These are phyloP conservation scores for Pinctada fucata DNA, from an alignment of 2,888 invertebrate species.

Conservation along the genomic window DNA sequence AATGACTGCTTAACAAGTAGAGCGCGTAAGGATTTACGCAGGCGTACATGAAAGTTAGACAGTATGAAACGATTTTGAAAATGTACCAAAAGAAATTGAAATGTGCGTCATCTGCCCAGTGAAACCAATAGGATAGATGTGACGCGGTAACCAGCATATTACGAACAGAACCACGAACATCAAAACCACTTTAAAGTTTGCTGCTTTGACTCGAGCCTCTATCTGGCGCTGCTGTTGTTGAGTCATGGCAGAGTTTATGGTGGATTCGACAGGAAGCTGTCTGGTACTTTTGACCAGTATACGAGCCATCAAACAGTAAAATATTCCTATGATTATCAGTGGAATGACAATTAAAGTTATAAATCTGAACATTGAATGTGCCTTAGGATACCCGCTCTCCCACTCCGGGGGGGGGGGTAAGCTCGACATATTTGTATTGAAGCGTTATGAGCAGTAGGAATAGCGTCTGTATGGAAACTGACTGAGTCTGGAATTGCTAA, in stretches of 20 bases:
- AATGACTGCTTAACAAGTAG: constrained; percentile 94
- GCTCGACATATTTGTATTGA: too few species aligned
- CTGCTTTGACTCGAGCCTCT: constrained; percentile 75
- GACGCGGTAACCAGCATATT: constrained; percentile 77
- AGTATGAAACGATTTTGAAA: constrained; percentile 88
- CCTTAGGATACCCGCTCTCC: constrained; percentile 53
- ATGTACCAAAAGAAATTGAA: constrained; percentile 86
- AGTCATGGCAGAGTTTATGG: constrained; percentile 54
- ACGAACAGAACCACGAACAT: constrained; percentile 88
- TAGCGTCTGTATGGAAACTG: constrained; percentile 20
- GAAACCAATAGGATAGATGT: constrained; percentile 85
- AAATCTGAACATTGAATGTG: constrained; percentile 76
- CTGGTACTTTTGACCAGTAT: constrained; percentile 81
- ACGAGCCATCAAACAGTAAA: constrained; percentile 93
- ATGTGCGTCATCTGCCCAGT: constrained; percentile 81
- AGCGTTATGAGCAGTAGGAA: constrained; percentile 43
- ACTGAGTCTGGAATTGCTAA: constrained; percentile 87
- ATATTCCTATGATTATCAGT: constrained; percentile 88
- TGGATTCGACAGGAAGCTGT: constrained; percentile 70
- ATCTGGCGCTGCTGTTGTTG: constrained; percentile 72
- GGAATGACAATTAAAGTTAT: constrained; percentile 92
- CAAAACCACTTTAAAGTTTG: constrained; percentile 88
- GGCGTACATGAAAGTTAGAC: constrained; percentile 89
- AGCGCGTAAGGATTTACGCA: constrained; percentile 95
- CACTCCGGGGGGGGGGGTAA: constrained; percentile 34